phyloP scores from a whole-genome alignment of 2,888 invertebrate genomes.

The Eristalinus aeneus region DNA sequence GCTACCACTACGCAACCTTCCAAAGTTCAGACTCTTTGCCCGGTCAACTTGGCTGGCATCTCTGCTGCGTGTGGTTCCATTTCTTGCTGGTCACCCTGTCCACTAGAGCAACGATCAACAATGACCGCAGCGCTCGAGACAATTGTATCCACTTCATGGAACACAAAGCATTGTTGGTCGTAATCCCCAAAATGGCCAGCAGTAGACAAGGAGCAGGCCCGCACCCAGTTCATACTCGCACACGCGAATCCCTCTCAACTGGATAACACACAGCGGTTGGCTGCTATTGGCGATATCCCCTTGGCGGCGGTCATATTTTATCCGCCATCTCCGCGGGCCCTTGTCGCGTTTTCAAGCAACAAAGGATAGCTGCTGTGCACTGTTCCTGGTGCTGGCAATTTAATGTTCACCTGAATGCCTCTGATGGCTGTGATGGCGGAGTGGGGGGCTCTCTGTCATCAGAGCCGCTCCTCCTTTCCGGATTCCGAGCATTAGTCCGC shows the following conservation, averaged over 20 bases:
- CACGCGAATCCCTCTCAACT: neutral
- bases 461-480: neutral
- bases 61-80: neutral
- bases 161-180: slow-evolving; percentile 2
- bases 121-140: neutral
- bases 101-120: neutral
- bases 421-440: no score
- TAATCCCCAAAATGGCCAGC: slow-evolving; percentile 23
- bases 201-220: slow-evolving; percentile 2
- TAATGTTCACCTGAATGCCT: slow-evolving; percentile 35
- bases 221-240: neutral
- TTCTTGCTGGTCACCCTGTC: neutral
- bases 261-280: neutral
- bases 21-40: no score
- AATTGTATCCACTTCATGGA: neutral
- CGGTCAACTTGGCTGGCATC: no score
- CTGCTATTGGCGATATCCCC: slow-evolving; percentile 7
- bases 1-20: no score
- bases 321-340: neutral
- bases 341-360: slow-evolving; percentile 6
- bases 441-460: slow-evolving; percentile 13
- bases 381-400: neutral
- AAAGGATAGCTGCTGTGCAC: slow-evolving; percentile 11
- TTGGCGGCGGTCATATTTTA: slow-evolving; percentile 20
- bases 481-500: slow-evolving; percentile 52